These are phyloP conservation scores for Halocaridina rubra DNA, from an alignment of 2,888 invertebrate genomes.

Conservation along the genomic window DNA sequence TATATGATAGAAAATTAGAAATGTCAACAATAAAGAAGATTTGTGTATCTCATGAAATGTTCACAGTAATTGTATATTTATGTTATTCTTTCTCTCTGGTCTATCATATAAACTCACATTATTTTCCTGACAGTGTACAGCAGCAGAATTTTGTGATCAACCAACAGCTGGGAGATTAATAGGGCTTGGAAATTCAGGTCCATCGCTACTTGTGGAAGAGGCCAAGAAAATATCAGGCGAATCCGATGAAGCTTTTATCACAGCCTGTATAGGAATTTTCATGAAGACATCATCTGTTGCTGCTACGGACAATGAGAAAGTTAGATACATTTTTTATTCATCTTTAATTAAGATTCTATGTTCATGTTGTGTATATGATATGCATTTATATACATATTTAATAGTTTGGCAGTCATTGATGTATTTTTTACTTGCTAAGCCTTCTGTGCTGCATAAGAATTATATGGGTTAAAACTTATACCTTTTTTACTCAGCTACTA, in stretches of 20 bases:
- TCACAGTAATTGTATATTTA: background rate
- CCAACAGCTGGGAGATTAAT: conserved; percentile 57
- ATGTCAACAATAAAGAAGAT: no score
- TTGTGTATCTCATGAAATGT: no score
- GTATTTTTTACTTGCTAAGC: background rate
- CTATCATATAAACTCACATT: no score
- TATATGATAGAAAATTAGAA: no score
- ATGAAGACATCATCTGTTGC: conserved; percentile 46
- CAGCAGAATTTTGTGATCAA: conserved; percentile 43
- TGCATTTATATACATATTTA: no score
- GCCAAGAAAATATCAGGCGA: conserved; percentile 12
- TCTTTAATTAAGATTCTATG: no score
- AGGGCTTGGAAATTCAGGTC: conserved; percentile 44
- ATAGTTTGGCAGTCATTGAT: background rate
- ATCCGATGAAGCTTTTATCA: conserved; percentile 39
- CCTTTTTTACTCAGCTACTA: no score
- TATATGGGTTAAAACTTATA: no score
- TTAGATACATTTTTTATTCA: no score
- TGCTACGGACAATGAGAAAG: conserved; percentile 24
- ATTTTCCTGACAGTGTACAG: conserved; percentile 48
- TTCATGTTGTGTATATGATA: no score
- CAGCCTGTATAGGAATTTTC: conserved; percentile 29
- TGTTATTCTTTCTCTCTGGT: background rate
- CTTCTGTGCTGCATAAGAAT: no score
- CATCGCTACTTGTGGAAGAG: conserved; percentile 35